These are phyloP conservation scores for Lycaon pictus DNA, from an alignment of 2,113 vertebrate genomes.

Conservation along the genomic window DNA sequence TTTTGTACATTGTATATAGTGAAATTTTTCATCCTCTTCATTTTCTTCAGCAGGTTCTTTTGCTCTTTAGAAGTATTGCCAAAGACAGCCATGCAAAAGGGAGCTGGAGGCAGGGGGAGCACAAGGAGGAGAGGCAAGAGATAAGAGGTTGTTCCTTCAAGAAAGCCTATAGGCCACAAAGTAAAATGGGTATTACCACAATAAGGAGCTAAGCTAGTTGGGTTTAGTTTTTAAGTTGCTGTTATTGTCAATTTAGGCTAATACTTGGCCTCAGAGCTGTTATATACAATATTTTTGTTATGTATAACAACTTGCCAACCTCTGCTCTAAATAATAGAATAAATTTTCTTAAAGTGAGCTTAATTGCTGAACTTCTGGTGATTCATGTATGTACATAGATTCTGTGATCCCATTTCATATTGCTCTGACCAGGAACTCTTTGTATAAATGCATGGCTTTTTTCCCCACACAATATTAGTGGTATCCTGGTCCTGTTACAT, in stretches of 20 bases:
- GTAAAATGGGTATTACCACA: neutral
- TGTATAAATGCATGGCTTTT: constrained; percentile 64
- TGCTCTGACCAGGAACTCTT: constrained; percentile 60
- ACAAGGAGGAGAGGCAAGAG: neutral
- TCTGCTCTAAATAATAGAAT: constrained; percentile 29
- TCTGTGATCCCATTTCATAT: constrained; percentile 14
- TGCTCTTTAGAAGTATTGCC: constrained; percentile 67
- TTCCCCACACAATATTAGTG: constrained; percentile 59
- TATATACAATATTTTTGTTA: constrained; percentile 57
- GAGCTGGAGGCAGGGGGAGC: neutral
- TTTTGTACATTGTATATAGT: constrained; percentile 1
- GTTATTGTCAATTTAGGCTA: neutral
- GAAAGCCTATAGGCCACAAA: constrained; percentile 44
- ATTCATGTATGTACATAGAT: constrained; percentile 50
- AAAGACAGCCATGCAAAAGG: constrained; percentile 60
- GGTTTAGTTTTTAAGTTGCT: constrained; percentile 59
- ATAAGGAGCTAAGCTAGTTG: constrained; percentile 35
- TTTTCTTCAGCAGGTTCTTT: constrained; percentile 39
- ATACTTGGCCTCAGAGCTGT: constrained; percentile 57
- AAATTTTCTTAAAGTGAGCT: constrained; percentile 48
- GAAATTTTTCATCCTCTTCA: neutral
- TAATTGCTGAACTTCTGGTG: constrained; percentile 53
- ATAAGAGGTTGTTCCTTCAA: constrained; percentile 15
- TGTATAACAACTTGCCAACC: constrained; percentile 25
- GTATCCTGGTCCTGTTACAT: constrained; percentile 33